phyloP scores from a whole-genome alignment of 2,113 vertebrate species.

The Pontoporia blainvillei region DNA sequence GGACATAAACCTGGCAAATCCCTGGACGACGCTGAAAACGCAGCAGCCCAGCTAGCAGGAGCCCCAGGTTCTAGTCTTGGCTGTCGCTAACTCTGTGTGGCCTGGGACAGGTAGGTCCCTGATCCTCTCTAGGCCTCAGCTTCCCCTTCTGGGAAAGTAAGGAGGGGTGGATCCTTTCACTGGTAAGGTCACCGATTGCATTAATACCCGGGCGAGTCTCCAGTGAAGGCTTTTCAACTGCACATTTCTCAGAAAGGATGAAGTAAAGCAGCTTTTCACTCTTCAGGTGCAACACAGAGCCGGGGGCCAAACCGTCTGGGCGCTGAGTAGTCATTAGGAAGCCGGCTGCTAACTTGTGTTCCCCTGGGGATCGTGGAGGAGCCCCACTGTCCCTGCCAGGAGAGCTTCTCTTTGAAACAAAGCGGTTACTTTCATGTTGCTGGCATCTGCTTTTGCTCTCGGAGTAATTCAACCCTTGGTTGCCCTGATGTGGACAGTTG shows the following conservation, averaged over 20 bases:
- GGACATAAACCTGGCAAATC: not conserved
- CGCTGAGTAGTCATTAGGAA: slow-evolving; percentile 40
- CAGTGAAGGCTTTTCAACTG: not conserved
- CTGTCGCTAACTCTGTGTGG: not conserved
- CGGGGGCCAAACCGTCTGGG: not conserved
- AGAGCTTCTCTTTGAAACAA: slow-evolving; percentile 30
- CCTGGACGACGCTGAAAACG: not conserved
- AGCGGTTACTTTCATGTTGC: slow-evolving; percentile 50
- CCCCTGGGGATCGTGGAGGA: not conserved
- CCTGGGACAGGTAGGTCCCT: not conserved
- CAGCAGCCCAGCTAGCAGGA: not conserved
- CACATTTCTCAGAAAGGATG: not conserved
- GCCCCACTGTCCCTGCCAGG: not conserved
- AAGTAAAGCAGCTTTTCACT: not conserved
- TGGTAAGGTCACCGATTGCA: not conserved
- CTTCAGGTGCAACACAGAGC: not conserved
- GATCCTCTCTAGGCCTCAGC: not conserved
- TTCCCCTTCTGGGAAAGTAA: not conserved
- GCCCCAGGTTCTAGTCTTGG: not conserved
- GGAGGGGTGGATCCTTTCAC: not conserved
- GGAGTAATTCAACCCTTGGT: not conserved
- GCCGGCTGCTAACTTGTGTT: slow-evolving; percentile 31
- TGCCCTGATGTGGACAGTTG: not conserved
- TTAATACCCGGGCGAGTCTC: not conserved
- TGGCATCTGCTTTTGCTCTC: not conserved